Percentiles rank a stretch among this genome's conserved stretches.
phyloP scores from a whole-genome alignment of 2,113 vertebrate genomes.

The Seriola dumerili region DNA sequence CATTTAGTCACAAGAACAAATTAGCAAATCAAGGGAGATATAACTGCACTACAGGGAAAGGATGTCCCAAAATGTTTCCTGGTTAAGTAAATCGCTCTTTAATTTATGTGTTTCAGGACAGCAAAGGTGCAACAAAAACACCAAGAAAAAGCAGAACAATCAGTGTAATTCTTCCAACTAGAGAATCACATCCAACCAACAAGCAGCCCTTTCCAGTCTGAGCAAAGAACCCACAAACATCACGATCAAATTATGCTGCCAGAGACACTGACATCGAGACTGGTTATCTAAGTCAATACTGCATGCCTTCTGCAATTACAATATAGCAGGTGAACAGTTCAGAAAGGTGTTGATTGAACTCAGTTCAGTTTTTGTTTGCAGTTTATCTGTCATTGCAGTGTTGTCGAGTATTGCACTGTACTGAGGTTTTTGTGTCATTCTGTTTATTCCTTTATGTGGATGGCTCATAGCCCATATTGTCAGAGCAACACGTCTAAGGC shows the following conservation, averaged over 20 bases:
- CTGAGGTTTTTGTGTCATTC: background rate
- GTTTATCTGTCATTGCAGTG: background rate
- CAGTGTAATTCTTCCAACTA: background rate
- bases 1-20: constrained; percentile 1
- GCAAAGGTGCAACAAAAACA: background rate
- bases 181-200: background rate
- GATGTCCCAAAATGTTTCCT: background rate
- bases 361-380: background rate
- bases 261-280: background rate
- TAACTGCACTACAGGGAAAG: background rate
- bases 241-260: background rate
- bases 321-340: background rate
- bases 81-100: background rate
- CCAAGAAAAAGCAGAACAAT: background rate
- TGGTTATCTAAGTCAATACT: background rate
- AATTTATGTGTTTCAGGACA: background rate
- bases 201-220: background rate
- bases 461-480: background rate
- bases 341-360: background rate
- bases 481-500: background rate
- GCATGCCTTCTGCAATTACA: background rate
- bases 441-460: background rate
- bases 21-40: constrained; percentile 6
- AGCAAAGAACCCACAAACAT: background rate
- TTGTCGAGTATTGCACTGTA: background rate